Evolutionary conservation across 2,797 vertebrate species (phyloP).

Genomic region (Heterohyrax brucei): DNA sequence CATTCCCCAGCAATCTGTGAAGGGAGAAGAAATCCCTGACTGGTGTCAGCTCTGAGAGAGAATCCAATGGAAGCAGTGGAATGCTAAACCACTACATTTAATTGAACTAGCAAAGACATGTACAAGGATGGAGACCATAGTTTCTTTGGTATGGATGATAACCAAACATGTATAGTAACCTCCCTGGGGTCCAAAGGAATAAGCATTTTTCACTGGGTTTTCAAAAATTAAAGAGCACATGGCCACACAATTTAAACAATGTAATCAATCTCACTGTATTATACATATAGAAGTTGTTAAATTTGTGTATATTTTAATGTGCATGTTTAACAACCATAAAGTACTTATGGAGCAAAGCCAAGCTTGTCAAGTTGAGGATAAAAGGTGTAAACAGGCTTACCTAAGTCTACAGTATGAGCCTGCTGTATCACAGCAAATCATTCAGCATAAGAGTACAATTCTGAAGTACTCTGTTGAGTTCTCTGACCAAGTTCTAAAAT

Average conservation of each 20-base stretch:
- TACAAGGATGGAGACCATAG: slow-evolving; percentile 42
- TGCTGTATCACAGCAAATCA: slow-evolving; percentile 43
- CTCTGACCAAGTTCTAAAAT: slow-evolving; percentile 45
- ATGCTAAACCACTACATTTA: slow-evolving; percentile 76
- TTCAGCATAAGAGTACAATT: slow-evolving; percentile 40
- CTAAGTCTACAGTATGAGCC: neutral
- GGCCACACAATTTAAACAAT: neutral
- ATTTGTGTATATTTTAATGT: neutral
- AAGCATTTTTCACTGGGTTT: neutral
- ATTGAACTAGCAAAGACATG: slow-evolving; percentile 79
- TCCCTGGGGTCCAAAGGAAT: slow-evolving; percentile 46
- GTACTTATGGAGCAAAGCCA: slow-evolving; percentile 70
- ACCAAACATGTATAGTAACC: slow-evolving; percentile 63
- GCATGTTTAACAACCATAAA: neutral
- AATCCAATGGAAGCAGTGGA: slow-evolving; percentile 68
- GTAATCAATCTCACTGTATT: neutral
- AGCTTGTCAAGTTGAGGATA: slow-evolving; percentile 44
- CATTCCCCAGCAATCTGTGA: slow-evolving; percentile 66
- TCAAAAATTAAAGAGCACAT: slow-evolving; percentile 69
- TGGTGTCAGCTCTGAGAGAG: slow-evolving; percentile 59
- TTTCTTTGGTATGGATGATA: slow-evolving; percentile 75
- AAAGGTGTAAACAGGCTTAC: slow-evolving; percentile 27
- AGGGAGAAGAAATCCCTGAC: slow-evolving; percentile 66
- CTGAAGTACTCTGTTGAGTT: neutral
- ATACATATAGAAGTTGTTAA: neutral